phyloP scores from a whole-genome alignment of 2,888 invertebrate species.

The Dynastes grantii region DNA sequence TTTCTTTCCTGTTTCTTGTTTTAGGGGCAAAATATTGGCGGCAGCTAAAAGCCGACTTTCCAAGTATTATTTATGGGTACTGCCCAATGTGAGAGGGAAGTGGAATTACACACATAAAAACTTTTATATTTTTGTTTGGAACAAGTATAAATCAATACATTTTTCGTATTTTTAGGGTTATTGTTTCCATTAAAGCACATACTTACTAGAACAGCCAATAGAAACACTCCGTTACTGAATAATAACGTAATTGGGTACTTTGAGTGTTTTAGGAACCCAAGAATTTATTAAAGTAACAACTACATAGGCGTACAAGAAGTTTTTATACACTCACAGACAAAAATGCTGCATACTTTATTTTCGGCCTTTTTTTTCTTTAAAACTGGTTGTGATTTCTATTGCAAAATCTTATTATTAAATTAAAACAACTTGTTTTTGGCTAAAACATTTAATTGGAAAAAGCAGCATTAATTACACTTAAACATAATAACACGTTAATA shows the following conservation, averaged over 20 bases:
- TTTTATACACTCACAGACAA: too few species aligned
- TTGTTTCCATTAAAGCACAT: conserved; percentile 96
- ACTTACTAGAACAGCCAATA: conserved; percentile 98
- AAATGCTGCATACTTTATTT: too few species aligned
- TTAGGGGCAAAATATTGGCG: background rate
- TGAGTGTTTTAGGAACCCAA: too few species aligned
- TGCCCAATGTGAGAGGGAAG: background rate
- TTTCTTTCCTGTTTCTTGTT: background rate
- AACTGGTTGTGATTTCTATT: too few species aligned
- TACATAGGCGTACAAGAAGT: too few species aligned
- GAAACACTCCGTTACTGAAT: conserved; percentile 77
- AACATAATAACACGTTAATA: too few species aligned
- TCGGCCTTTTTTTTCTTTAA: too few species aligned
- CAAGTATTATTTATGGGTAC: conserved; percentile 4
- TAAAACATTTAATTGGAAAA: too few species aligned
- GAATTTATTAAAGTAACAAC: too few species aligned
- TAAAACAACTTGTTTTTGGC: too few species aligned
- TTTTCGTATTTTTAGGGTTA: conserved; percentile 92
- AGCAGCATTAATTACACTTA: too few species aligned
- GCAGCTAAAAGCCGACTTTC: conserved; percentile 14
- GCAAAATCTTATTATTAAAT: too few species aligned
- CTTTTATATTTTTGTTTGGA: conserved; percentile 18
- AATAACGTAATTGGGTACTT: conserved; percentile 80
- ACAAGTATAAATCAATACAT: conserved; percentile 12
- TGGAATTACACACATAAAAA: conserved; percentile 8